Percentiles rank a stretch among this genome's conserved stretches.
Evolutionary conservation across 2,113 vertebrate species (phyloP).

Genomic region (Ancistrus triradiatus): DNA sequence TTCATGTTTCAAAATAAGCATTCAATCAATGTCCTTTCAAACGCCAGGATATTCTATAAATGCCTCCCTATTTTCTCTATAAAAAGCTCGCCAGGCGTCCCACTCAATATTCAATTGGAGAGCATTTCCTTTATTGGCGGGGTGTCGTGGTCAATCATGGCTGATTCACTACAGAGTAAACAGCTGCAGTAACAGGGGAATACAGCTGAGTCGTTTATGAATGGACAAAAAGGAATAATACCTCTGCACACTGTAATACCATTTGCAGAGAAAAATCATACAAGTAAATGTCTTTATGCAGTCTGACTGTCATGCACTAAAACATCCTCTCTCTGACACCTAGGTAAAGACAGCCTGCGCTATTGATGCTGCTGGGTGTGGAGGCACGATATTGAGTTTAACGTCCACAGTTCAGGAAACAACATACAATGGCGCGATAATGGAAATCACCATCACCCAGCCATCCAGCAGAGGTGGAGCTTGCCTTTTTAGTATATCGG

Average conservation of each 20-base stretch:
- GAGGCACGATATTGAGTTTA: conserved; percentile 35
- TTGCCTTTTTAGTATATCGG: too few species aligned
- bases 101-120: background rate
- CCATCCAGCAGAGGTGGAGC: background rate
- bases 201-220: background rate
- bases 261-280: too few species aligned
- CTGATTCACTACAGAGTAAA: conserved; percentile 9
- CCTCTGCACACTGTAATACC: too few species aligned
- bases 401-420: conserved; percentile 17
- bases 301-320: background rate
- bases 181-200: background rate
- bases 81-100: background rate
- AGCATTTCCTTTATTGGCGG: background rate
- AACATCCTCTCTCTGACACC: conserved; percentile 16
- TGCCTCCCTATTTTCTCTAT: background rate
- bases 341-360: conserved; percentile 31
- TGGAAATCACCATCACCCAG: conserved; percentile 35
- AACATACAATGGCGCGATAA: conserved; percentile 33
- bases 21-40: background rate
- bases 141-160: background rate
- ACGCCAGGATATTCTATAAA: background rate
- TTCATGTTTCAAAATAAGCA: too few species aligned
- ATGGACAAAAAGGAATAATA: background rate
- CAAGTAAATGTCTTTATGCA: background rate
- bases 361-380: background rate